Evolutionary conservation across 1,140 invertebrate species (phyloP), one percentile per base, ranked within the genome.

Genomic region (Andrena cerasifolii): DNA sequence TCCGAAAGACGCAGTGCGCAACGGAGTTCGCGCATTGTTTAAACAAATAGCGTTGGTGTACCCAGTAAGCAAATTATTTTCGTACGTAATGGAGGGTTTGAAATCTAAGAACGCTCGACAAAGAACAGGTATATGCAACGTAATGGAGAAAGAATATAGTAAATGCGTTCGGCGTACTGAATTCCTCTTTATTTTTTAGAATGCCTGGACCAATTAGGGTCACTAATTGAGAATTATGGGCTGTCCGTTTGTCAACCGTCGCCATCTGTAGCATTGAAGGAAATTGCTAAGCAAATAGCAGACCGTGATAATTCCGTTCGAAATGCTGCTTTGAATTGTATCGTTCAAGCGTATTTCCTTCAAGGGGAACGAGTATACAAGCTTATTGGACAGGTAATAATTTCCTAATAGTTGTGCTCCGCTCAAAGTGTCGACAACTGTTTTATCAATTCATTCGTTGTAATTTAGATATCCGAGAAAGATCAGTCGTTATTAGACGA

Each of bases 51-150:
- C 95, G 72, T 93, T 95, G 21, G 95, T 99, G 0, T 99, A 98
- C 91, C 96, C 98, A 1, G 96, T 97, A 51, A 96, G 95, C 45
- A 99, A 99, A 91, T 94, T 99, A 83, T 99, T 98, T 89, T 94
- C 93, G 70, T 97, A 97, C 87, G 93, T 99, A 2, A 97, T 99
- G 95, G 98, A 99, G 88, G 99, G 98, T 16, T 91, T 99, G 2
- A 98, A 98, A 90, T 98, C 98, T 0, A 99, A 99, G 92, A 99
- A 99, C 93, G 96, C 98, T 6, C 94, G 98, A 68, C 98, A 99
- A 92, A 94, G 98, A 89, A 96, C 98, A 86, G 96, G 96, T 96
- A 89, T 61, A 65, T 76, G 61, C 10, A 40, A 40, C 10, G 10
- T 40, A 40, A 14, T 68, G 43, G 36, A 49, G 45, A n/a, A 65